Evolutionary conservation across 2,888 invertebrate genomes (phyloP), one percentile per base, ranked within the genome.

Genomic region (Chymomyza procnemis): DNA sequence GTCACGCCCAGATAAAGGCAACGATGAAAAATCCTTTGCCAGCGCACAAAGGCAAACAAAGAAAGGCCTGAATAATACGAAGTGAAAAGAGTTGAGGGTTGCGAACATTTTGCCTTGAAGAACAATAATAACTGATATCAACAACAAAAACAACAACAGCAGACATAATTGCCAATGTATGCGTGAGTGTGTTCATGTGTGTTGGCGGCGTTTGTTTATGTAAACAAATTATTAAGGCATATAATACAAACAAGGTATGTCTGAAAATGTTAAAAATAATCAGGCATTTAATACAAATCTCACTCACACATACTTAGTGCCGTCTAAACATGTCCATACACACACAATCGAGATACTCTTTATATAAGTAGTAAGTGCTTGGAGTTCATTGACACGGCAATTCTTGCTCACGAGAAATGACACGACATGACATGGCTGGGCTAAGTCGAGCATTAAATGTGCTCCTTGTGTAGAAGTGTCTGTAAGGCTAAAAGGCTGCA

Each of bases 141-240:
- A 47, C 22, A 60, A 60, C 50, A 57, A 26, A 26, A 58, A 46
- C 52, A 66, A 46, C 30, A 58, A 52, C 30, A 60, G 21, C 50
- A 50, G 22, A 18, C 34, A n/a, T 46, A 54, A 62, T 21, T 34
- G 21, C 16, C 5, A 26, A 26, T 26, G 26, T 26, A 8, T 26
- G 26, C 26, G 26, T 26, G 26, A 26, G 26, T 22, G 22, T 26
- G 26, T 26, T 26, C 6, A 14, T 26, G 16, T 41, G 16, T 60
- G 60, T 64, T 64, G 12, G 65, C 62, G 66, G 76, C 62, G 64
- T 76, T 69, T 72, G 66, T 76, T 76, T 75, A 67, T 79, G 78
- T 86, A 83, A 83, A 86, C 83, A 83, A 79, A 79, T 79, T 82
- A 78, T 84, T 74, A 77, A 83, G 80, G 76, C 78, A 76, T 73